Base-by-base conservation (phyloP, 2,888 invertebrate species). In the Reticulitermes lucifugus region DNA sequence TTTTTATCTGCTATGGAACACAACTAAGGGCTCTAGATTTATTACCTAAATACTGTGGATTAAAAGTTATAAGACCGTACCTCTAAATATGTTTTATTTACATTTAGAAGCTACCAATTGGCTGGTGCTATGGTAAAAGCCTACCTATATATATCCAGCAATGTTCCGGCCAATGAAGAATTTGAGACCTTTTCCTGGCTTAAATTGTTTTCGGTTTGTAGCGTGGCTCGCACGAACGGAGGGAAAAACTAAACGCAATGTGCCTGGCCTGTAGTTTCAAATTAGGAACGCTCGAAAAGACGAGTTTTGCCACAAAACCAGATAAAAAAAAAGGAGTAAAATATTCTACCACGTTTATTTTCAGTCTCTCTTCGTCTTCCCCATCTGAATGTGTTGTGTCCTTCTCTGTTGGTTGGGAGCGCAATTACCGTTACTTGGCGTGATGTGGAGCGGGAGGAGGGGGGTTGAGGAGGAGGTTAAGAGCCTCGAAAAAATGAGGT, bases 271-370 rank as follows among this genome's bases (percentile, higher is more conserved):
- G 65, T 85, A 85, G 83, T 85, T 86, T 86, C 84, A 85, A 85
- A 86, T 86, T 85, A 86, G 85, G 85, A 86, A 84, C 83, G 85
- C 83, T 86, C 83, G 86, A 85, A 85, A 85, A 85, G 85, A 85
- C 80, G 86, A 84, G 85, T 86, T 86, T 86, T 86, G 85, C 86
- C 86, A 85, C 86, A 86, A 85, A 86, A 86, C 86, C 85, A 85
- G 85, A 86, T 86, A 86, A 85, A 86, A 85, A 51, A 46, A 46
- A 86, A 86, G 35, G 86, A 85, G 84, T 85, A 71, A 86, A 86
- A 86, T 86, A 86, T 86, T 85, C 86, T 79, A 83, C 82, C 85
- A 82, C 86, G 86, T 86, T 86, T 86, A 86, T 86, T 86, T 86
- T 86, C 79, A 70, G 77, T 73, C 85, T 71, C 82, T 84, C 81